A percentile compares a stretch with the other conserved stretches of the same genome.
phyloP scores from a whole-genome alignment of 2,113 vertebrate species.

The Carassius gibelio region DNA sequence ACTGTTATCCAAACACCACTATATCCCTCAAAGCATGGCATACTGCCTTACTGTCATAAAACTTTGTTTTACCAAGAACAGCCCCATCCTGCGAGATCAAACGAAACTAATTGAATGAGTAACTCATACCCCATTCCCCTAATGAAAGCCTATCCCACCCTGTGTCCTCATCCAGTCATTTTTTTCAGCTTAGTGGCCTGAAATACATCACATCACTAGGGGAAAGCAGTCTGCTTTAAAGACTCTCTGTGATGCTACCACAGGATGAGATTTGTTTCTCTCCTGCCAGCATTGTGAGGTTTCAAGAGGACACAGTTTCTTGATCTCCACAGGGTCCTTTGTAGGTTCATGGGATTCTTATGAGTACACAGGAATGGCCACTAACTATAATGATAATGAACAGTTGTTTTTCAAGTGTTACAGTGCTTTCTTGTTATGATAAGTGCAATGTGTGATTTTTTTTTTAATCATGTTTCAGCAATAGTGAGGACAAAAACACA shows the following conservation, averaged over 20 bases:
- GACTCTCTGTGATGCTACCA: conserved; percentile 43
- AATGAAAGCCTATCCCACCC: conserved; percentile 22
- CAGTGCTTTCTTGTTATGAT: conserved; percentile 37
- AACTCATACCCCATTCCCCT: conserved; percentile 15
- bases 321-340: conserved; percentile 46
- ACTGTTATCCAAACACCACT: conserved; percentile 9
- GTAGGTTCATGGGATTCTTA: conserved; percentile 42
- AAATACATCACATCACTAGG: conserved; percentile 42
- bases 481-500: neutral
- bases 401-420: conserved; percentile 32
- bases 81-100: conserved; percentile 43
- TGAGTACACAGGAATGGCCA: conserved; percentile 42
- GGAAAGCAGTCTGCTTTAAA: conserved; percentile 41
- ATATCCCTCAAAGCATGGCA: conserved; percentile 21
- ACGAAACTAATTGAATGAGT: conserved; percentile 41
- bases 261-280: conserved; percentile 48
- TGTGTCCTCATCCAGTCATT: conserved; percentile 33
- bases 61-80: conserved; percentile 22
- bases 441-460: conserved; percentile 33
- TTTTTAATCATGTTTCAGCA: neutral
- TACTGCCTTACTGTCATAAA: neutral
- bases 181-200: conserved; percentile 27
- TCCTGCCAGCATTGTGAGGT: conserved; percentile 40
- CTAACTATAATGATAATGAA: conserved; percentile 37
- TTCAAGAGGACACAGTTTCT: conserved; percentile 35